Base-by-base conservation (phyloP, 1,140 invertebrate species). In the Polypedilum pembai region DNA sequence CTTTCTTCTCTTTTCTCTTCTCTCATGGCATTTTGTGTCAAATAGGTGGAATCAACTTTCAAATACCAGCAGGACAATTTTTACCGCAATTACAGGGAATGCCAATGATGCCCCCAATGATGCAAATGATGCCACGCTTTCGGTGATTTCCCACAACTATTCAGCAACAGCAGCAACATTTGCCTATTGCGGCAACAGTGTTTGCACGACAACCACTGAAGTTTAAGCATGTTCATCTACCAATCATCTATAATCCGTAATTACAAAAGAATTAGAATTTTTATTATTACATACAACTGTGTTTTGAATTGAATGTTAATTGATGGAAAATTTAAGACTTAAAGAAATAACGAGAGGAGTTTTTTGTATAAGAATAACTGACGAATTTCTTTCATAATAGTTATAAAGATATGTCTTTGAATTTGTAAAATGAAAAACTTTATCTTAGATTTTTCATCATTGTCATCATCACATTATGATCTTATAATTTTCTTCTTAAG, bases 101-200 rank as follows among this genome's bases (percentile, higher is more conserved):
- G 82, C 85, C 88, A 76, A 89, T 88, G 56, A 88, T 88, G 80
- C 85, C 87, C 77, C 88, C 89, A 80, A 85, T 88, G 78, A 76
- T 83, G 75, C 88, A 88, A 76, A 88, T 90, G 86, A 89, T 91
- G 81, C 89, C 89, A 75, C 87, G 90, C 81, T 91, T 90, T 83
- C 90, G 90, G 90, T 91, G 90, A 91, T 91, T 89, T 78, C 85
- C 82, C 78, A 81, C 65, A 69, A n/a, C n/a, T n/a, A n/a, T 7
- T 20, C 45, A 56, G n/a, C 3, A 56, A 15, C 45, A 56, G 8
- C 45, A 56, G 12, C 10, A 56, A 56, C 41, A 45, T 12, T 15
- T 33, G 24, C 24, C 24, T 4, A 2, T n/a, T 15, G 4, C 45
- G 4, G 45, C 12, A 56, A 56, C 45, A 15, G 4, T 15, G 45